Evolutionary conservation across 2,113 vertebrate genomes (phyloP).

Genomic region (Morone chrysops): DNA sequence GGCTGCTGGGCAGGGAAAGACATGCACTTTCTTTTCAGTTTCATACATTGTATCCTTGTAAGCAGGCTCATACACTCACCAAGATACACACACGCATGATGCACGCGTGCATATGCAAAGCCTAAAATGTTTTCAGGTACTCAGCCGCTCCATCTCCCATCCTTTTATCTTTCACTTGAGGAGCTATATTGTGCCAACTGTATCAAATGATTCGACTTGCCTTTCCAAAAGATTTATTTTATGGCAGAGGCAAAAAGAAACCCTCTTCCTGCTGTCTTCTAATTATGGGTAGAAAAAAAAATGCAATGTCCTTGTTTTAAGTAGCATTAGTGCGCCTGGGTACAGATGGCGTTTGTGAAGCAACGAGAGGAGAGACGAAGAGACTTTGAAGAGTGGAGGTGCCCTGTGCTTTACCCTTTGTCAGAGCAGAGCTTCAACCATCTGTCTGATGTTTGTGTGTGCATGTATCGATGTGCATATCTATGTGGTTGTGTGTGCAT

Average conservation of each 20-base stretch:
- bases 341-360: slow-evolving; percentile 83
- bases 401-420: slow-evolving; percentile 77
- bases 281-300: slow-evolving; percentile 67
- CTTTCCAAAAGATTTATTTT: slow-evolving; percentile 55
- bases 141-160: slow-evolving; percentile 29
- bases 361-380: slow-evolving; percentile 61
- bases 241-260: slow-evolving; percentile 68
- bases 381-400: slow-evolving; percentile 81
- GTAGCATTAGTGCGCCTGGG: slow-evolving; percentile 66
- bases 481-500: slow-evolving; percentile 32
- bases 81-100: slow-evolving; percentile 25
- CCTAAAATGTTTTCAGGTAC: slow-evolving; percentile 30
- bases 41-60: slow-evolving; percentile 37
- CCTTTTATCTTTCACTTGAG: slow-evolving; percentile 66
- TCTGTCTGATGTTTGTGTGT: slow-evolving; percentile 72
- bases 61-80: slow-evolving; percentile 26
- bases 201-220: slow-evolving; percentile 72
- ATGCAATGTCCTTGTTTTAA: slow-evolving; percentile 78
- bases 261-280: slow-evolving; percentile 57
- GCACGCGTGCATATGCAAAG: slow-evolving; percentile 30
- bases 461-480: slow-evolving; percentile 49
- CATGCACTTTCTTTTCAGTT: slow-evolving; percentile 26
- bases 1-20: slow-evolving; percentile 75
- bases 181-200: slow-evolving; percentile 65
- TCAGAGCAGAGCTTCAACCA: slow-evolving; percentile 77